These are phyloP conservation scores for Radopholus similis DNA, from an alignment of 1,140 invertebrate species.

Conservation along the genomic window DNA sequence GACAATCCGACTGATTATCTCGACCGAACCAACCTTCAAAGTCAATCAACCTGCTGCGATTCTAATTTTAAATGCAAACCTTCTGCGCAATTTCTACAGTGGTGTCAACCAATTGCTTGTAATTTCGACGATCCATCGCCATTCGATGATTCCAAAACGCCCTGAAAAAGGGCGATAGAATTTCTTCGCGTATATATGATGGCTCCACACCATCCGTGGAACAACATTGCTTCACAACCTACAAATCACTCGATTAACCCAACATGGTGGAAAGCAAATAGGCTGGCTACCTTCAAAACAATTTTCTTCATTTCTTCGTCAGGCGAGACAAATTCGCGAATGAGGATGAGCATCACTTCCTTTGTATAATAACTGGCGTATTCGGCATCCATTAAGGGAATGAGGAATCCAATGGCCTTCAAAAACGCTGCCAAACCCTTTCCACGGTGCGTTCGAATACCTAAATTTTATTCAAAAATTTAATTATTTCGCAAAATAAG, in stretches of 20 bases:
- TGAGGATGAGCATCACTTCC: slow-evolving; percentile 99
- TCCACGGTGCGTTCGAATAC: slow-evolving; percentile 93
- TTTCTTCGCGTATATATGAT: slow-evolving; percentile 98
- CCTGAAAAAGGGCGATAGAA: slow-evolving; percentile 96
- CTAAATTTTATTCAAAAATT: slow-evolving; percentile 23
- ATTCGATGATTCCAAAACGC: slow-evolving; percentile 99
- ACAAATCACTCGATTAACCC: slow-evolving; percentile 34
- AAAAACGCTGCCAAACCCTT: slow-evolving; percentile 97
- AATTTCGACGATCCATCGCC: slow-evolving; percentile 94
- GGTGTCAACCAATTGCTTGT: slow-evolving; percentile 93
- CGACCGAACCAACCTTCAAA: slow-evolving; percentile 74
- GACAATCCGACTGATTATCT: slow-evolving; percentile 96
- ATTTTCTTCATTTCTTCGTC: slow-evolving; percentile 99
- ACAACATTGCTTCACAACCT: slow-evolving; percentile 99
- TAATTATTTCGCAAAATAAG: background rate
- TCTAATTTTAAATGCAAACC: slow-evolving; percentile 64
- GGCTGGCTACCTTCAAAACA: slow-evolving; percentile 78
- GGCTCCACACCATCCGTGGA: slow-evolving; percentile 98
- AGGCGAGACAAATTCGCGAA: slow-evolving; percentile 97
- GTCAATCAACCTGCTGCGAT: background rate
- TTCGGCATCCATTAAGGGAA: slow-evolving; percentile 98
- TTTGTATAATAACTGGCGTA: slow-evolving; percentile 99
- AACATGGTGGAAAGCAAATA: background rate
- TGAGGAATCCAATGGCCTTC: slow-evolving; percentile 98
- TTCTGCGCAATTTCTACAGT: slow-evolving; percentile 99